A percentile compares a stretch with the other conserved stretches of the same genome.
phyloP scores from a whole-genome alignment of 2,113 vertebrate species.

The Leiothrix lutea region DNA sequence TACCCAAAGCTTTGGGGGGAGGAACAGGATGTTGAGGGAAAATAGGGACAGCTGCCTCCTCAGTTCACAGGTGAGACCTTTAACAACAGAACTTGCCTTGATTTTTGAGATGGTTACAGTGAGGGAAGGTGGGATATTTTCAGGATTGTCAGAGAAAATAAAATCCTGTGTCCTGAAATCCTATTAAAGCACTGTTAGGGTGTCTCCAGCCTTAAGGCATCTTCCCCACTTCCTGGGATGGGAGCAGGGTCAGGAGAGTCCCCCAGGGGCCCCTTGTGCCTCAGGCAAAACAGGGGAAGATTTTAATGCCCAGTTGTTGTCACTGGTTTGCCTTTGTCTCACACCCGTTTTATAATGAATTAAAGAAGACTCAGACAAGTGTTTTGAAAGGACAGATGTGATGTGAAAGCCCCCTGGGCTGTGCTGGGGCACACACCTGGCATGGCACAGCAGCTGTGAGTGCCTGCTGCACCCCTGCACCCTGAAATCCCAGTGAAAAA shows the following conservation, averaged over 20 bases:
- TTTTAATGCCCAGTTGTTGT: neutral
- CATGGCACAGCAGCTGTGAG: rapidly evolving
- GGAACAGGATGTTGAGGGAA: neutral
- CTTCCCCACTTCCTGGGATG: neutral
- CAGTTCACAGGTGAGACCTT: neutral
- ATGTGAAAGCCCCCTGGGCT: neutral
- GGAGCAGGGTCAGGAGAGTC: neutral
- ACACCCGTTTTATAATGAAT: rapidly evolving
- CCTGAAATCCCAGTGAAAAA: neutral
- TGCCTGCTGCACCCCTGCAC: neutral
- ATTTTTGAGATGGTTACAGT: neutral
- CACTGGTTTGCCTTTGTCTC: neutral
- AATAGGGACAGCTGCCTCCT: neutral
- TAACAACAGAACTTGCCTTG: neutral
- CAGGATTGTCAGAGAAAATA: neutral
- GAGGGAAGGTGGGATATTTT: neutral
- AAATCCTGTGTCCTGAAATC: neutral
- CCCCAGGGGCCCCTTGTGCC: rapidly evolving
- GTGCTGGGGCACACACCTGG: neutral
- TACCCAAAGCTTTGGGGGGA: neutral
- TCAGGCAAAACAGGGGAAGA: neutral
- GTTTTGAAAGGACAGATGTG: neutral
- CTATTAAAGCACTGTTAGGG: neutral
- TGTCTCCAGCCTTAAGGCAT: neutral
- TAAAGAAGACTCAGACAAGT: neutral